Percentiles rank a stretch among this genome's conserved stretches.
Evolutionary conservation across 1,140 invertebrate species (phyloP).

Genomic region (Halesus radiatus): DNA sequence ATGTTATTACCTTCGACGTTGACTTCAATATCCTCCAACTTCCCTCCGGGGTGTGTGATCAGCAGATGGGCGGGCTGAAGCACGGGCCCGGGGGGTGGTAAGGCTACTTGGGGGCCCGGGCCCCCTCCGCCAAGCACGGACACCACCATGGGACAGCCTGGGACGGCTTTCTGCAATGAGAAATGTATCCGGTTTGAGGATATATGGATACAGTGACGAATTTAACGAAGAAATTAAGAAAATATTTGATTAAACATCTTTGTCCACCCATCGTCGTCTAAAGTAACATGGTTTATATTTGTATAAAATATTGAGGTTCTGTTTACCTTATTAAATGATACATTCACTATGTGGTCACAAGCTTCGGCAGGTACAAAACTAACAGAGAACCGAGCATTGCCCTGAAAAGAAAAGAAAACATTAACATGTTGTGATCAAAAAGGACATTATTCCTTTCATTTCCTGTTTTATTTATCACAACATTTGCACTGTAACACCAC

Average conservation of each 20-base stretch:
- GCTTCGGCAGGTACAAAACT: conserved; percentile 95
- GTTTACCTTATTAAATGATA: conserved; percentile 93
- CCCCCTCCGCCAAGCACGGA: conserved; percentile 81
- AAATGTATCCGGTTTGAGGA: not conserved
- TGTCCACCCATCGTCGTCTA: too few species aligned
- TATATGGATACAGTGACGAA: not conserved
- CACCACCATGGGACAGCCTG: conserved; percentile 86
- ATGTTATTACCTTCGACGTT: conserved; percentile 87
- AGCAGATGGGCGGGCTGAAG: conserved; percentile 76
- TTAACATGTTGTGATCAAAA: conserved; percentile 16
- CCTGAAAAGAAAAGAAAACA: conserved; percentile 62
- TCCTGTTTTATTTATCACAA: too few species aligned
- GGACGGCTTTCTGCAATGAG: conserved; percentile 73
- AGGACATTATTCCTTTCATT: too few species aligned
- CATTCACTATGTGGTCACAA: conserved; percentile 94
- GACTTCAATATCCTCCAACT: conserved; percentile 92
- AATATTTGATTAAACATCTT: too few species aligned
- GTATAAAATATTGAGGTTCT: too few species aligned
- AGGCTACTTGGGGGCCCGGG: conserved; percentile 79
- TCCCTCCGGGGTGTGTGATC: conserved; percentile 82
- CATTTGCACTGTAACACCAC: too few species aligned
- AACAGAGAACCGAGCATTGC: conserved; percentile 89
- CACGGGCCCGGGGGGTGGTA: conserved; percentile 76
- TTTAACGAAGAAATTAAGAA: not conserved
- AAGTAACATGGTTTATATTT: too few species aligned